Conservation (phyloP, 2,113 vertebrate species). For the Carassius carassius region DNA sequence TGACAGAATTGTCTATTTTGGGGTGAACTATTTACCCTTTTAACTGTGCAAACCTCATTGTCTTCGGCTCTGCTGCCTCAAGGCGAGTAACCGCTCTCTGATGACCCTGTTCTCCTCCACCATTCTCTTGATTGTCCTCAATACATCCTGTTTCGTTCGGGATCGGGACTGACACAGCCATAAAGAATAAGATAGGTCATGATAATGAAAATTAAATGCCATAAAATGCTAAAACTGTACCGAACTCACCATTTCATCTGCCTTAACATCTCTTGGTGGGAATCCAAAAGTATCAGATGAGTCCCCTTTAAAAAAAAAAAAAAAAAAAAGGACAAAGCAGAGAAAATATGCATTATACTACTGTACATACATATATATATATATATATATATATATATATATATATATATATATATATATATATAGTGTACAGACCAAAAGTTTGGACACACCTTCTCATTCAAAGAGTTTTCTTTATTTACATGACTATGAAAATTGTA, state of each 20-base stretch:
- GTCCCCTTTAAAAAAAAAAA: neutral
- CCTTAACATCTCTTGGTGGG: neutral
- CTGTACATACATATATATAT: too few species aligned
- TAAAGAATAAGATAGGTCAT: neutral
- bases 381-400: too few species aligned
- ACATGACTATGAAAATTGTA: too few species aligned
- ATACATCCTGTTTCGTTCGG: conserved; percentile 73
- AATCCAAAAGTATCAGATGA: conserved; percentile 3
- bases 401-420: too few species aligned
- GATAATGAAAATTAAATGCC: neutral
- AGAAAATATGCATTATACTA: too few species aligned
- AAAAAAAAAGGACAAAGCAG: too few species aligned
- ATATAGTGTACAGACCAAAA: too few species aligned
- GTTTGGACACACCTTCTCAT: too few species aligned
- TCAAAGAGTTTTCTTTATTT: too few species aligned
- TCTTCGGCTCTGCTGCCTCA: conserved; percentile 57
- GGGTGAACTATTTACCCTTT: neutral
- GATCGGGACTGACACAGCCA: conserved; percentile 65
- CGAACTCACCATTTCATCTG: neutral
- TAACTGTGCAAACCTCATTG: conserved; percentile 20
- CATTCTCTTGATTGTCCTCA: conserved; percentile 85
- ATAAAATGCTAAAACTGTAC: neutral
- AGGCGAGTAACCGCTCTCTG: conserved; percentile 73
- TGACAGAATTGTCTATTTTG: neutral
- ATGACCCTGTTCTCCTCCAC: conserved; percentile 84